Evolutionary conservation across 2,888 invertebrate genomes (phyloP).

Genomic region (Villa cingulata): DNA sequence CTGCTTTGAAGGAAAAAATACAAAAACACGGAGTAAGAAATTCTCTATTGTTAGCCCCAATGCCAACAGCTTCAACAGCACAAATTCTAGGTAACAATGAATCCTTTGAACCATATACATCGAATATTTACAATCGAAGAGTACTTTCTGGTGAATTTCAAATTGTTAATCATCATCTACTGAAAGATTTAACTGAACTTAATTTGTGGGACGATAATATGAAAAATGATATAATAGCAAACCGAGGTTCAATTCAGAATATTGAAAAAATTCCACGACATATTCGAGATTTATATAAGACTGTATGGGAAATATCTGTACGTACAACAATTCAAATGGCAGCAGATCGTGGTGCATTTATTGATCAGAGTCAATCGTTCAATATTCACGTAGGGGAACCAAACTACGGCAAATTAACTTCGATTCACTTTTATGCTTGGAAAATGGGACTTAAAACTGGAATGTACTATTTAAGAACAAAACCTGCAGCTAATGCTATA

Average conservation of each 20-base stretch:
- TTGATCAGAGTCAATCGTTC: slow-evolving; percentile 97
- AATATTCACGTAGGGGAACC: slow-evolving; percentile 96
- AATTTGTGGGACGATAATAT: slow-evolving; percentile 90
- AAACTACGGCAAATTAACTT: slow-evolving; percentile 82
- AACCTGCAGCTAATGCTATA: slow-evolving; percentile 90
- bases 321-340: slow-evolving; percentile 91
- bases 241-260: slow-evolving; percentile 84
- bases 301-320: slow-evolving; percentile 95
- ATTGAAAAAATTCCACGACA: slow-evolving; percentile 74
- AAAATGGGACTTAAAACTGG: slow-evolving; percentile 94
- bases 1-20: slow-evolving; percentile 65
- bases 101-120: slow-evolving; percentile 95
- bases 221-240: slow-evolving; percentile 85
- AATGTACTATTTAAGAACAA: slow-evolving; percentile 96
- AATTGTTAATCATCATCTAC: slow-evolving; percentile 90
- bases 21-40: slow-evolving; percentile 82
- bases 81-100: slow-evolving; percentile 99
- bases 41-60: slow-evolving; percentile 85
- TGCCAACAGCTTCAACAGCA: slow-evolving; percentile 98
- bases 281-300: slow-evolving; percentile 80
- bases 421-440: slow-evolving; percentile 99
- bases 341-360: slow-evolving; percentile 92
- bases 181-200: slow-evolving; percentile 81
- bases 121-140: slow-evolving; percentile 87
- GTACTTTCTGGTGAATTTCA: slow-evolving; percentile 94